Percentiles rank a stretch among this genome's conserved stretches.
phyloP scores from a whole-genome alignment of 1,140 invertebrate species.

The Copidosoma floridanum region DNA sequence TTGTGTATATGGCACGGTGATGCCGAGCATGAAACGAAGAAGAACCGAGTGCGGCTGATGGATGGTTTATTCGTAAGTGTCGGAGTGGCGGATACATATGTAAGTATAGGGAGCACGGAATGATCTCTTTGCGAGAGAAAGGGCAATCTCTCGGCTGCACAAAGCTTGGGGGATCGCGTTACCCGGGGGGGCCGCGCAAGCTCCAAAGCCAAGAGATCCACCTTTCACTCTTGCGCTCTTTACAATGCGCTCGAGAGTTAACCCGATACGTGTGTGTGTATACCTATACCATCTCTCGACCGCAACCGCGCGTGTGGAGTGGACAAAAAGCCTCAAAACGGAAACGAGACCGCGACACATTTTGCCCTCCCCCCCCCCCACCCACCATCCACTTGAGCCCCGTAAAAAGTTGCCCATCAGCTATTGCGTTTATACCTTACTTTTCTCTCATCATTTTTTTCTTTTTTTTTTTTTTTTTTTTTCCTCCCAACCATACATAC shows the following conservation, averaged over 20 bases:
- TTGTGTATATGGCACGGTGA: neutral
- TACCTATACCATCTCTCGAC: too few species aligned
- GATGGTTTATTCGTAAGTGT: too few species aligned
- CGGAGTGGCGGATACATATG: too few species aligned
- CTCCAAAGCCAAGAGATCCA: neutral
- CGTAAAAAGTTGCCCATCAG: too few species aligned
- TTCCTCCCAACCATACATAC: too few species aligned
- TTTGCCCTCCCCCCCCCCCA: neutral
- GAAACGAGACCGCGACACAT: neutral
- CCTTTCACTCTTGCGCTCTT: neutral
- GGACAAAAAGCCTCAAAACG: neutral
- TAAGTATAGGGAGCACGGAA: too few species aligned
- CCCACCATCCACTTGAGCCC: too few species aligned
- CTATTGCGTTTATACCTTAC: constrained; percentile 3
- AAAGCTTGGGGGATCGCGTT: neutral
- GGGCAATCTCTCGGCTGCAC: neutral
- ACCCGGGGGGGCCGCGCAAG: neutral
- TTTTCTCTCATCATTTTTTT: neutral
- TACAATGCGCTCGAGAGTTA: neutral
- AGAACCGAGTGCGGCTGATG: too few species aligned
- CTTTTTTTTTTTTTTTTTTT: neutral
- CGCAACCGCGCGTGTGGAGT: too few species aligned
- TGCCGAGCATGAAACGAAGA: neutral
- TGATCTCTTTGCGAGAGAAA: neutral
- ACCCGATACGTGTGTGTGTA: constrained; percentile 14